Percentiles rank a stretch among this genome's conserved stretches.
phyloP scores from a whole-genome alignment of 2,888 invertebrate species.

The Sinohyriopsis cumingii region DNA sequence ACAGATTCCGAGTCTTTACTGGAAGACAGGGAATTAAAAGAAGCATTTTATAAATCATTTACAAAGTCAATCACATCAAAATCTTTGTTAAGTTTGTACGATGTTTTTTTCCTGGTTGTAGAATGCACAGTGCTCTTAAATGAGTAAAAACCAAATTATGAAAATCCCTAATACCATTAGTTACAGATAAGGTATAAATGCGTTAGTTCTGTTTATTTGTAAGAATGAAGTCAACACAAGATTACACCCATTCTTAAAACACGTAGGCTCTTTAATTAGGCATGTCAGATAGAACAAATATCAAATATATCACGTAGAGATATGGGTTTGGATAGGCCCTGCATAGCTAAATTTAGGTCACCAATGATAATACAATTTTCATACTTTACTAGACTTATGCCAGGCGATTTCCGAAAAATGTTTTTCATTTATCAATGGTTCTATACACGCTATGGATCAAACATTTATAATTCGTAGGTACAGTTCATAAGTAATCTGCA shows the following conservation, averaged over 20 bases:
- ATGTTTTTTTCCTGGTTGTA: slow-evolving; percentile 6
- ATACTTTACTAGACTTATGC: not conserved
- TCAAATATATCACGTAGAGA: not conserved
- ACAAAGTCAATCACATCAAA: slow-evolving; percentile 1
- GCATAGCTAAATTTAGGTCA: slow-evolving; percentile 4
- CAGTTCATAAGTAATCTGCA: slow-evolving; percentile 7
- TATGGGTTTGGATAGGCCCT: not conserved
- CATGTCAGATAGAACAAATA: not conserved
- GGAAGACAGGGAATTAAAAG: not conserved
- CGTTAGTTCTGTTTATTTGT: slow-evolving; percentile 2
- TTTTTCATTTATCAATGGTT: not conserved
- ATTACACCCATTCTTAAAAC: slow-evolving; percentile 8
- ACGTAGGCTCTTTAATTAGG: slow-evolving; percentile 2
- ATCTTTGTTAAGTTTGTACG: slow-evolving; percentile 5
- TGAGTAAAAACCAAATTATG: slow-evolving; percentile 10
- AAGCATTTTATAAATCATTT: slow-evolving; percentile 1
- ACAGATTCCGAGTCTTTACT: not conserved
- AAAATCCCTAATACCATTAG: slow-evolving; percentile 10
- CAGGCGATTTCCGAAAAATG: not conserved
- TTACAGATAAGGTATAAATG: slow-evolving; percentile 7
- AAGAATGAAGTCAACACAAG: slow-evolving; percentile 7
- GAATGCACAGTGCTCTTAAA: slow-evolving; percentile 1
- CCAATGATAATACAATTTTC: not conserved
- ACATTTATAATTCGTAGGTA: slow-evolving; percentile 6
- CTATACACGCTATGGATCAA: slow-evolving; percentile 7